Percentiles rank a stretch among this genome's conserved stretches.
Evolutionary conservation across 2,888 invertebrate species (phyloP).

Genomic region (Callyntrura sp.): DNA sequence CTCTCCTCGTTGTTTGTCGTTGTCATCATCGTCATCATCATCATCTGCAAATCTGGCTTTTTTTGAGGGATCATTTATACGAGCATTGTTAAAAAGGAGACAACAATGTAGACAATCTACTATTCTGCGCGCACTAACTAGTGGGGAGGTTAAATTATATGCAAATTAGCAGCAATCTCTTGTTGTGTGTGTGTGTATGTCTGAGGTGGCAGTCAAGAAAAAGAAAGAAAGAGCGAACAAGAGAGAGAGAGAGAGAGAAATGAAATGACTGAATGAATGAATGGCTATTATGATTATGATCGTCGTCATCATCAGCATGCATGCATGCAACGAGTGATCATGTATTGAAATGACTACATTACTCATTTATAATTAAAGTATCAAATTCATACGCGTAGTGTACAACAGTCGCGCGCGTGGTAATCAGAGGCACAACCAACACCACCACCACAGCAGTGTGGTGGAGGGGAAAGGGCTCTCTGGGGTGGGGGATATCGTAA

Average conservation of each 20-base stretch:
- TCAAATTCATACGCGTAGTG: conserved; percentile 44
- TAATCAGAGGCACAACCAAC: conserved; percentile 13
- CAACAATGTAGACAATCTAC: conserved; percentile 41
- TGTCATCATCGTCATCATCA: too few relatives aligned
- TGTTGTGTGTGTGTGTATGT: conserved; percentile 4
- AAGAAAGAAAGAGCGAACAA: too few relatives aligned
- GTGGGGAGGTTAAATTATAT: conserved; percentile 44
- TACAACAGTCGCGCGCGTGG: not conserved
- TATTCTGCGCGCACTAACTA: not conserved
- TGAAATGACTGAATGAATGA: conserved; percentile 24
- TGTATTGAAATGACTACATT: conserved; percentile 32
- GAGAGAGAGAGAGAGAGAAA: not conserved
- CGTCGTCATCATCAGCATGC: not conserved
- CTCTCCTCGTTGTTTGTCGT: not conserved
- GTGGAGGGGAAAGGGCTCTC: too few relatives aligned
- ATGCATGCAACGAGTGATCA: conserved; percentile 55
- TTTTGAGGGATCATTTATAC: too few relatives aligned
- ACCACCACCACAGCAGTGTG: not conserved
- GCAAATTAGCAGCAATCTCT: conserved; percentile 44
- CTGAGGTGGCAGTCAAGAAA: too few relatives aligned
- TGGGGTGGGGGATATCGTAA: too few relatives aligned
- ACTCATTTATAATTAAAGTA: conserved; percentile 63
- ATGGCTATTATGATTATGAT: not conserved
- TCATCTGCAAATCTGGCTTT: too few relatives aligned
- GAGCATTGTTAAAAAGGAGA: conserved; percentile 38